Evolutionary conservation across 2,113 vertebrate species (phyloP).

Genomic region (Fukomys damarensis): DNA sequence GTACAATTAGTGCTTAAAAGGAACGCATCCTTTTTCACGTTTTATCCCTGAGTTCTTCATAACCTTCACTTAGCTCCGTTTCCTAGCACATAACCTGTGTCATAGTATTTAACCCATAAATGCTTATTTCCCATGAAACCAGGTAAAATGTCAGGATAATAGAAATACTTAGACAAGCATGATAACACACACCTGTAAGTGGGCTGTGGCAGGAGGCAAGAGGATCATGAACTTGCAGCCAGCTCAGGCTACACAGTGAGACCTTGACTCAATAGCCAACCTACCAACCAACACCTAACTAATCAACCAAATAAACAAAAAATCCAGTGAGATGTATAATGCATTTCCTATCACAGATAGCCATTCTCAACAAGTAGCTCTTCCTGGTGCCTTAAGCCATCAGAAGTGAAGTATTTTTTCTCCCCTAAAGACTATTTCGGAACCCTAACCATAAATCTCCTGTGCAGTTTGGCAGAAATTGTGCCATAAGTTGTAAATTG

Average conservation of each 20-base stretch:
- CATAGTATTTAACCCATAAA: not conserved
- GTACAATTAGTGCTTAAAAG: not conserved
- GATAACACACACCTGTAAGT: not conserved
- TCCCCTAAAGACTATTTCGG: not conserved
- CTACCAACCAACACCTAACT: not conserved
- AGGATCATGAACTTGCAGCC: not conserved
- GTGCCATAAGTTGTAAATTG: not conserved
- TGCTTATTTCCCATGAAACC: not conserved
- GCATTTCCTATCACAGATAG: not conserved
- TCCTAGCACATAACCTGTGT: not conserved
- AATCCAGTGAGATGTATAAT: not conserved
- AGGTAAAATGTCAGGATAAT: not conserved
- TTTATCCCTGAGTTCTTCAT: not conserved
- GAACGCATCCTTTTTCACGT: not conserved
- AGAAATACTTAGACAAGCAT: not conserved
- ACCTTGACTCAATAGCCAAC: not conserved
- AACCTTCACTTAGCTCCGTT: not conserved
- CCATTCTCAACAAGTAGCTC: not conserved
- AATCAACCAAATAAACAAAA: not conserved
- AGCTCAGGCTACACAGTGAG: not conserved
- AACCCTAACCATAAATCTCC: not conserved
- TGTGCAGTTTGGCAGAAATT: not conserved
- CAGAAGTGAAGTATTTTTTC: not conserved
- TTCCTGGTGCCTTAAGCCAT: not conserved
- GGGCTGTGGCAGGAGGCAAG: not conserved